Base-by-base conservation (phyloP, 2,113 vertebrate genomes). In the Melanostigma gelatinosum region DNA sequence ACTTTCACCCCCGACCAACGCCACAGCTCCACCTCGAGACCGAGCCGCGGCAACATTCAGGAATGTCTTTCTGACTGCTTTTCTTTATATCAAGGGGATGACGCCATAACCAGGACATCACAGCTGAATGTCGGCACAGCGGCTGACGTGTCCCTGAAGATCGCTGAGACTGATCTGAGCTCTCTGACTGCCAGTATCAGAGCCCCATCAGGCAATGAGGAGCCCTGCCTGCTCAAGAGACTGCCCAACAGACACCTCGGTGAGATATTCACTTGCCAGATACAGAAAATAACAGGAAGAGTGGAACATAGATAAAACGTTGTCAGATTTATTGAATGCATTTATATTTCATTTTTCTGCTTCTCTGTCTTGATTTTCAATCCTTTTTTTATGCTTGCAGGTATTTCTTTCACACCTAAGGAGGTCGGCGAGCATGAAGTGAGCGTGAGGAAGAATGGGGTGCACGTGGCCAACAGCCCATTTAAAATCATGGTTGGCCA, bases 351-450 rank as follows among this genome's bases (percentile, higher is more conserved):
- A 18, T 83, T 55, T 20, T 24, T 16, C 1, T 64, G 42, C 13
- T 24, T 52, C 38, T n/a, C 44, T 40, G 3, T 65, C 7, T 68
- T 74, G 9, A 72, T 29, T 67, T 60, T 48, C 20, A 20, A 27
- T 22, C 3, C 9, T 61, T 4, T 34, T 16, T 38, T 27, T n/a
- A 27, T 29, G 10, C 54, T 22, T 40, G 3, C 92, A 99, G 98
- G 98, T 24, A 97, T 99, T 85, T 99, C 98, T 32, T 99, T 99
- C 89, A 99, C 98, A 0, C 98, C 98, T n/a, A 99, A 98, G 88
- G 98, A 99, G 82, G 98, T 99, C 0, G 98, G 98, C 0, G 98
- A 99, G 84, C 98, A 99, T 0, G 96, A 98, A 91, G 98, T 99
- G 55, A 98, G 97, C 0, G 98, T 99, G 75, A 94, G 94, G 84